Percentiles rank a stretch among this genome's conserved stretches.
Evolutionary conservation across 2,113 vertebrate genomes (phyloP).

Genomic region (Siphamia tubifer): DNA sequence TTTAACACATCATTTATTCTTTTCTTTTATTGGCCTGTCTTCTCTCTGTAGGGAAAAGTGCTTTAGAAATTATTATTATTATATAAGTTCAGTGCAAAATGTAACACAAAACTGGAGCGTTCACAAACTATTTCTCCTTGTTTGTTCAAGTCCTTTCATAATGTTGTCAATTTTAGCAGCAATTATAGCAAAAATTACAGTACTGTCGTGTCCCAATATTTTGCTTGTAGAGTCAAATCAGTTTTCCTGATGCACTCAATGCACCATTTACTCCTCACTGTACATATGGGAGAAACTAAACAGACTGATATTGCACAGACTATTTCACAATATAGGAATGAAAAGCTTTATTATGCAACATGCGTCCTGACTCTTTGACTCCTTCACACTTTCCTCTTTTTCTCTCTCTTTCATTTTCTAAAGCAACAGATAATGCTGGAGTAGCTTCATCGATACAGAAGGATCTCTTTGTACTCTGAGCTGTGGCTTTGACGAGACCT

Average conservation of each 20-base stretch:
- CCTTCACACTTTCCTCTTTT: background rate
- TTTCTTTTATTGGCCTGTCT: too few relatives aligned
- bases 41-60: too few relatives aligned
- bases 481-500: slow-evolving; percentile 14
- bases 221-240: background rate
- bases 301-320: background rate
- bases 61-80: too few relatives aligned
- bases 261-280: background rate
- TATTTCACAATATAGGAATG: background rate
- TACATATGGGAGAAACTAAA: background rate
- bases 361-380: slow-evolving; percentile 13
- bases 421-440: slow-evolving; percentile 32
- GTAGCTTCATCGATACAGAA: slow-evolving; percentile 32
- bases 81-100: too few relatives aligned
- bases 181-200: background rate
- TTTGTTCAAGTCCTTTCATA: too few relatives aligned
- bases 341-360: slow-evolving; percentile 28
- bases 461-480: slow-evolving; percentile 35
- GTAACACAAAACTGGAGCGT: too few relatives aligned
- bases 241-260: background rate
- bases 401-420: slow-evolving; percentile 4
- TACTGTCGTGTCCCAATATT: background rate
- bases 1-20: too few relatives aligned
- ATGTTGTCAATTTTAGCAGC: background rate
- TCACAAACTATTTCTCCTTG: too few relatives aligned